Percentiles rank a stretch among this genome's conserved stretches.
phyloP scores from a whole-genome alignment of 2,797 vertebrate genomes.

The Lepidocolaptes lacrymiger region DNA sequence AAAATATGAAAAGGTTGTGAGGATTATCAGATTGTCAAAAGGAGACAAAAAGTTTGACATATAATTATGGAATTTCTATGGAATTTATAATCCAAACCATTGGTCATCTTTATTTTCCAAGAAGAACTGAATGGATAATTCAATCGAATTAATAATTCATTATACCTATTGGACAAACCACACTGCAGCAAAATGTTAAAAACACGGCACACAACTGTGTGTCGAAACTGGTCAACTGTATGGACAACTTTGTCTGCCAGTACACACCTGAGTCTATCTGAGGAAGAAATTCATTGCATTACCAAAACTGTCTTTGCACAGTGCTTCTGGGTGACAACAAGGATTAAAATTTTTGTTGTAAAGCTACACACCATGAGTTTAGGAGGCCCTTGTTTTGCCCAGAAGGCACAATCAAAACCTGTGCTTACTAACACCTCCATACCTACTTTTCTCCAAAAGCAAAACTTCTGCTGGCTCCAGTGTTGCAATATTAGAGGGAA shows the following conservation, averaged over 20 bases:
- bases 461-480: neutral
- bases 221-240: neutral
- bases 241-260: neutral
- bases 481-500: neutral
- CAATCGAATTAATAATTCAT: neutral
- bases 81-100: neutral
- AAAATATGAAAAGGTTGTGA: neutral
- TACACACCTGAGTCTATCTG: neutral
- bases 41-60: neutral
- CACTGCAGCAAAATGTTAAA: neutral
- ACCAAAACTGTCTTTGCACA: neutral
- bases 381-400: neutral
- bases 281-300: neutral
- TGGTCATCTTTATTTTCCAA: neutral
- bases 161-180: neutral
- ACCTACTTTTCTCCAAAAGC: neutral
- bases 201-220: rapidly evolving
- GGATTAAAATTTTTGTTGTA: neutral
- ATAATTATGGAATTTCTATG: neutral
- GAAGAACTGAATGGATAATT: neutral
- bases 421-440: neutral
- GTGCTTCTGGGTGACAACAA: neutral
- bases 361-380: neutral
- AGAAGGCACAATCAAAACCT: neutral
- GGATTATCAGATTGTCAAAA: neutral